Evolutionary conservation across 2,113 vertebrate species (phyloP).

Genomic region (Cnemophilus loriae): DNA sequence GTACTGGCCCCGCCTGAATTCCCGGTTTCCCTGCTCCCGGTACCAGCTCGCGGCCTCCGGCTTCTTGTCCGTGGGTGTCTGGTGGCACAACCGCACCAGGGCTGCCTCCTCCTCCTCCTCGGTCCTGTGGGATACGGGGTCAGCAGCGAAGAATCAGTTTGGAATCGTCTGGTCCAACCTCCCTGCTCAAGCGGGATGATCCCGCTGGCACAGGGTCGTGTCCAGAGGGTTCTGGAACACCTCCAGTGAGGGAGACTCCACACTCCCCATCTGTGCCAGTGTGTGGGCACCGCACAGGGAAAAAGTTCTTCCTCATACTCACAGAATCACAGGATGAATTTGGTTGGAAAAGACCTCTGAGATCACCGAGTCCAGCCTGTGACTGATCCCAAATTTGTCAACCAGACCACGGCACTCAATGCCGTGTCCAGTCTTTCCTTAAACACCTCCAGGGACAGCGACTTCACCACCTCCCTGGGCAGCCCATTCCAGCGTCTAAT

Average conservation of each 20-base stretch:
- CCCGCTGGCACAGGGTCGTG: accelerated
- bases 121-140: background rate
- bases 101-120: conserved; percentile 68
- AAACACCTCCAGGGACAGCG: background rate
- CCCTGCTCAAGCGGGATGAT: background rate
- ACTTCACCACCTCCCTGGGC: background rate
- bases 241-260: background rate
- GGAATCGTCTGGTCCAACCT: background rate
- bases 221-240: background rate
- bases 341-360: background rate
- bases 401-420: background rate
- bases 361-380: background rate
- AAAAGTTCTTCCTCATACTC: too few species aligned
- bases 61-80: conserved; percentile 70
- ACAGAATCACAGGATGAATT: background rate
- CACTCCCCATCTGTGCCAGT: background rate
- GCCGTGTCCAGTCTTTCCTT: background rate
- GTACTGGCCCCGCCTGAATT: conserved; percentile 78
- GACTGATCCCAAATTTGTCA: background rate
- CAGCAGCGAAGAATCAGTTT: background rate
- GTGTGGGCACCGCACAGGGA: background rate
- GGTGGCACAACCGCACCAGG: conserved; percentile 64
- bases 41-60: conserved; percentile 61
- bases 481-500: background rate
- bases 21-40: conserved; percentile 83